Evolutionary conservation across 2,113 vertebrate species (phyloP), one percentile per base, ranked within the genome.

Genomic region (Aptenodytes patagonicus): DNA sequence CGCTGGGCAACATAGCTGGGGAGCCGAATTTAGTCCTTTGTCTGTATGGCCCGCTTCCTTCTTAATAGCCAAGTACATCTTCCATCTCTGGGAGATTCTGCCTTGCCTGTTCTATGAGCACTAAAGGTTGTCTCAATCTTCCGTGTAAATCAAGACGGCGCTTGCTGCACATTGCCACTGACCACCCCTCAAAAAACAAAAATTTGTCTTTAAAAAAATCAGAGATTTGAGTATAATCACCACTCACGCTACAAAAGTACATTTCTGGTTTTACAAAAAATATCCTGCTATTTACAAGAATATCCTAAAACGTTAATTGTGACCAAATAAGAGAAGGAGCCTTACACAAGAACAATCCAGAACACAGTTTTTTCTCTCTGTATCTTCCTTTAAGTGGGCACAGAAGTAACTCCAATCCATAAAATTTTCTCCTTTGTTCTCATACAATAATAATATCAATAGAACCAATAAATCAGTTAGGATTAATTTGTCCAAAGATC

Each of bases 381-480:
- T 38, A 38, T 49, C 11, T 70, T 66, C 31, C 54, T 93, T 54
- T 78, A 86, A 52, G 22, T 13, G 19, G 51, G 11, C 25, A 91
- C 60, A 51, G 57, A 86, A 89, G 17, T 77, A 90, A 57, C 18
- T 60, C 8, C 12, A 76, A 54, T 26, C 65, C 69, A 64, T 76
- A 79, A 36, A 19, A 68, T 40, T 61, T 87, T 87, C 28, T 78
- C 31, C 17, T 71, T 24, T 52, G 9, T 69, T 77, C 90, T 90
- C 62, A 76, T n/a, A 65, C 60, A 73, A 44, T n/a, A 90, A 24
- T 71, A 73, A 6, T 51, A 66, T 38, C 19, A 34, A 49, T 54
- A 69, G 42, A 96, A 83, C 32, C 31, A 93, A 86, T 83, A 90
- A 70, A 95, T 90, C 54, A 83, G 49, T 73, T 57, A 69, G 54